Percentiles rank a stretch among this genome's conserved stretches.
Evolutionary conservation across 2,888 invertebrate species (phyloP).

Genomic region (Eupithecia inturbata): DNA sequence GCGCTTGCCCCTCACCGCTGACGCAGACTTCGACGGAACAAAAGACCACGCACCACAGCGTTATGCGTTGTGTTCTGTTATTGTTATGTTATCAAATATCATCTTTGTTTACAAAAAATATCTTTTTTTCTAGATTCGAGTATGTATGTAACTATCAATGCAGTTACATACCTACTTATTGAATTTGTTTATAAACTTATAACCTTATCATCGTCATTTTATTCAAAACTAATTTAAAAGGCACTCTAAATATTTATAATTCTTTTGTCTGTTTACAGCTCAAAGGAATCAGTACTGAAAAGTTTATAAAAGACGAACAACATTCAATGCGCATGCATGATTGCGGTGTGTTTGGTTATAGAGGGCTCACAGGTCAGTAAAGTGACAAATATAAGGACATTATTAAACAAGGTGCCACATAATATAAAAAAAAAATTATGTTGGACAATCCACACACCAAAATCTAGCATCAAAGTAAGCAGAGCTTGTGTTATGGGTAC

Average conservation of each 20-base stretch:
- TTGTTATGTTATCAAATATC: background rate
- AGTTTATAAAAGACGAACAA: conserved; percentile 90
- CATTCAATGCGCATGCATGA: conserved; percentile 89
- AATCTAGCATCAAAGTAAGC: background rate
- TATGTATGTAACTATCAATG: background rate
- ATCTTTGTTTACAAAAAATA: background rate
- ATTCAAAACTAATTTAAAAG: background rate
- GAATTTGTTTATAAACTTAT: background rate
- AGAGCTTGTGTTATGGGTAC: background rate
- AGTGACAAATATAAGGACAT: background rate
- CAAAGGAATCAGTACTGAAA: conserved; percentile 89
- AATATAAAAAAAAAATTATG: background rate
- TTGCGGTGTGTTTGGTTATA: conserved; percentile 89
- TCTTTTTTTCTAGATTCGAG: background rate
- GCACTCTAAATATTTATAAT: conserved; percentile 5
- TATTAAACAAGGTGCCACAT: background rate
- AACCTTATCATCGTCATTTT: background rate
- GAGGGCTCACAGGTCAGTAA: conserved; percentile 88
- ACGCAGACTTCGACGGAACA: no score
- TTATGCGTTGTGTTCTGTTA: no score
- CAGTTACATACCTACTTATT: background rate
- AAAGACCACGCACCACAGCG: no score
- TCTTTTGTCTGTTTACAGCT: conserved; percentile 71
- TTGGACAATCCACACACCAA: background rate
- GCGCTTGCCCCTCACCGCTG: no score